Evolutionary conservation across 2,113 vertebrate species (phyloP), one percentile per base, ranked within the genome.

Genomic region (Onychostoma macrolepis): DNA sequence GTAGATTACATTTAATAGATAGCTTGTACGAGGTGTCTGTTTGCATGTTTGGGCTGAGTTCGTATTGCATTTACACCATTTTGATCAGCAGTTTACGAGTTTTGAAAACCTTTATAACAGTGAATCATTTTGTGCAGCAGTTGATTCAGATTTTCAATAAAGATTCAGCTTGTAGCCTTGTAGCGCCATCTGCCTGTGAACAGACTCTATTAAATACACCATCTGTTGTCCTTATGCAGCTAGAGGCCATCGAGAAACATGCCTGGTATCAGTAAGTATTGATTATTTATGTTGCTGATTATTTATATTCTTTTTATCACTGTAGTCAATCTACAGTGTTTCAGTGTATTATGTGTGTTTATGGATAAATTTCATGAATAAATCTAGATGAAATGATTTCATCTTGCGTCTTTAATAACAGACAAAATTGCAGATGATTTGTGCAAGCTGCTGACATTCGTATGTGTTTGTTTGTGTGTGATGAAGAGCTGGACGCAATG

Each of bases 201-300:
- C 91, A 92, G 87, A 89, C 91, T 89, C 71, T 87, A 89, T 88
- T 94, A 93, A 93, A 91, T 36, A 87, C 86, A 87, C 89, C 88
- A 92, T 92, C 92, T 95, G 89, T 91, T 90, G 83, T 92, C 80
- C 90, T 89, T 89, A 85, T 90, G 90, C 93, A 97, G 97, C 95
- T 97, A 92, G 97, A 98, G 90, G 95, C 96, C 91, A 97, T 97
- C 91, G 96, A 97, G 95, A 98, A 97, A 92, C 97, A 98, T 58
- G 94, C 96, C 87, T 98, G 97, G 97, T 98, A 97, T 93, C 94
- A 95, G 97, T 98, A 93, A 97, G 97, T 97, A 95, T 87, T 36
- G 19, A 1, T 86, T 67, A 82, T 71, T 81, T 17, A 38, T 81
- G 45, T 17, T 45, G 17, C n/a, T 43, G 33, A n/a, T 74, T 38